Conservation (phyloP, 2,888 invertebrate genomes). For the Rhagonycha fulva region DNA sequence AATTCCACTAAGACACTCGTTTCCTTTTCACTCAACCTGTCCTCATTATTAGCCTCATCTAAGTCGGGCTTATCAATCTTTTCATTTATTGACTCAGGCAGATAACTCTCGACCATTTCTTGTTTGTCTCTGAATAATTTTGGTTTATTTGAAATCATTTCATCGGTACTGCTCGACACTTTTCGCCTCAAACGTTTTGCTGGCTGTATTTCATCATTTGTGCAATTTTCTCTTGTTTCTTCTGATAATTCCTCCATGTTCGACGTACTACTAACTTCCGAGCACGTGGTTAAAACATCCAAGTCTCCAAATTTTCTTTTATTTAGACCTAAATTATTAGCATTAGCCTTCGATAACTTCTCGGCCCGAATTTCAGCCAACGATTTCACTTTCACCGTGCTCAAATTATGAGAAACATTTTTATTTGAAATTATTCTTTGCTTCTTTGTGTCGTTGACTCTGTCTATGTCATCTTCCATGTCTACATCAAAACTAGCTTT, state of each 20-base stretch:
- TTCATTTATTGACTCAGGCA: background rate
- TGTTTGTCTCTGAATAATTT: conserved; percentile 16
- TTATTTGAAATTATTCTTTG: conserved; percentile 16
- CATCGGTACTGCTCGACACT: conserved; percentile 13
- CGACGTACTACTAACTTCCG: conserved; percentile 46
- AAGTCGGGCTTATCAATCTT: background rate
- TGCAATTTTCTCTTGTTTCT: conserved; percentile 4
- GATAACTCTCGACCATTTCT: conserved; percentile 10
- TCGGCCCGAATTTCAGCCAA: conserved; percentile 54
- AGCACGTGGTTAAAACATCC: conserved; percentile 11
- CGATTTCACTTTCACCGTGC: conserved; percentile 52
- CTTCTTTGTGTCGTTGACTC: conserved; percentile 7
- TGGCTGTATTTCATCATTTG: background rate
- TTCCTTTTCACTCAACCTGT: background rate
- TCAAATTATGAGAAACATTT: conserved; percentile 29
- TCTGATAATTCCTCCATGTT: conserved; percentile 24
- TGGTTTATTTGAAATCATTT: conserved; percentile 22
- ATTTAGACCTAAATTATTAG: background rate
- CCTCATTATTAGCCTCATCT: background rate
- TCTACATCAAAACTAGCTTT: background rate
- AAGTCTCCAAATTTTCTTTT: conserved; percentile 2
- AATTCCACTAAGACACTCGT: background rate
- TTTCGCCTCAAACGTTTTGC: conserved; percentile 16
- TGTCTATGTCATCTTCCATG: conserved; percentile 4
- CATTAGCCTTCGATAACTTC: conserved; percentile 5